Conservation (phyloP, 2,797 vertebrate genomes). For the Thunnus albacares region DNA sequence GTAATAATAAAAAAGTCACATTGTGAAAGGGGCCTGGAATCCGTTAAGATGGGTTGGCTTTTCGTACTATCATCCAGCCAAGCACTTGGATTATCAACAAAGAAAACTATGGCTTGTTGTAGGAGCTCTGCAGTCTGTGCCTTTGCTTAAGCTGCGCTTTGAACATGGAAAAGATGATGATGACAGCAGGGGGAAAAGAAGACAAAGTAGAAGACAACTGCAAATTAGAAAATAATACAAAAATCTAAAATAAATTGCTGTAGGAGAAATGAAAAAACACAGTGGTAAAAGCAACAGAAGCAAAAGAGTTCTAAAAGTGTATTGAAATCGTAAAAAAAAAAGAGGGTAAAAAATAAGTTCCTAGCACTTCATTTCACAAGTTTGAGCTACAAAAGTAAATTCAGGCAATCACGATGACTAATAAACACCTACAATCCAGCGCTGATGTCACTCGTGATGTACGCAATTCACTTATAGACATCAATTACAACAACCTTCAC, state of each 20-base stretch:
- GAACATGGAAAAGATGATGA: constrained; percentile 74
- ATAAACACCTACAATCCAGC: constrained; percentile 32
- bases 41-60: constrained; percentile 74
- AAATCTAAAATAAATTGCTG: constrained; percentile 24
- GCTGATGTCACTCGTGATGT: constrained; percentile 57
- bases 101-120: constrained; percentile 73
- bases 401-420: constrained; percentile 46
- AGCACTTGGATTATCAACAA: constrained; percentile 78
- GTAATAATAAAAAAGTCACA: constrained; percentile 78
- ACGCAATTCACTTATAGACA: constrained; percentile 30
- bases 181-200: constrained; percentile 44
- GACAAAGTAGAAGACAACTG: constrained; percentile 34
- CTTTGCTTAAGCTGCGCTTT: constrained; percentile 61
- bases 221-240: constrained; percentile 51
- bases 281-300: constrained; percentile 25
- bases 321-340: not conserved
- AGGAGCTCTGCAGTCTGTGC: constrained; percentile 53
- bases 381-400: constrained; percentile 20
- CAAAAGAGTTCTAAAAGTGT: not conserved
- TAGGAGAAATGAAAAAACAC: constrained; percentile 17
- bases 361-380: not conserved
- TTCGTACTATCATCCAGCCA: constrained; percentile 68
- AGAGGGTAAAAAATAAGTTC: not conserved
- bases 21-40: constrained; percentile 78
- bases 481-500: constrained; percentile 41